Conservation (phyloP, 2,888 invertebrate species). For the Aproaerema taeniolella region DNA sequence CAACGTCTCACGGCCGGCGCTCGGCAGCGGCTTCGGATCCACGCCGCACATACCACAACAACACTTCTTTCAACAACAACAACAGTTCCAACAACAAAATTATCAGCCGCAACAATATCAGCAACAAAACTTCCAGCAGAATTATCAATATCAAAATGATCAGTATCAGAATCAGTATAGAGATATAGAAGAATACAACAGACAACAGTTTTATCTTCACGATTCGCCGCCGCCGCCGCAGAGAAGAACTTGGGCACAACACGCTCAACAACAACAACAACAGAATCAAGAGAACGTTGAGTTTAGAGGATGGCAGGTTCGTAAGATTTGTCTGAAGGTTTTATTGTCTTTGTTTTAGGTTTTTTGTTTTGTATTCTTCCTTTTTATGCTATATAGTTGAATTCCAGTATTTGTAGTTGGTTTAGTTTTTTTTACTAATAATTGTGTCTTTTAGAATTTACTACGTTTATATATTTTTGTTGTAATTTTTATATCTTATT, state of each 20-base stretch:
- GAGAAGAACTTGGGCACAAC: slow-evolving; percentile 83
- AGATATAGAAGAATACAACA: slow-evolving; percentile 43
- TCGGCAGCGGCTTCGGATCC: slow-evolving; percentile 59
- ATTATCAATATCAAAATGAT: slow-evolving; percentile 33
- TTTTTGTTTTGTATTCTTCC: not conserved
- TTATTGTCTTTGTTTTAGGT: too few relatives aligned
- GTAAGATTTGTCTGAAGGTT: too few relatives aligned
- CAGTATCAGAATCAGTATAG: slow-evolving; percentile 36
- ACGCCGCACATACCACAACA: slow-evolving; percentile 64
- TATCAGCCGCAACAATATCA: slow-evolving; percentile 28
- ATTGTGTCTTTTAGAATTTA: too few relatives aligned
- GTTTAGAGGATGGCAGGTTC: slow-evolving; percentile 63
- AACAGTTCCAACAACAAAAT: slow-evolving; percentile 28
- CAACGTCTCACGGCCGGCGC: slow-evolving; percentile 59
- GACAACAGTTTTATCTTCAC: slow-evolving; percentile 86
- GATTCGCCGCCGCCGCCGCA: slow-evolving; percentile 78
- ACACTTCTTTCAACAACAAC: slow-evolving; percentile 30
- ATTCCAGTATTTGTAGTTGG: too few relatives aligned
- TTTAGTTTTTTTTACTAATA: too few relatives aligned
- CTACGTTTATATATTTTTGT: too few relatives aligned
- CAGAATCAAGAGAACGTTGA: slow-evolving; percentile 71
- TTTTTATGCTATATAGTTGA: too few relatives aligned
- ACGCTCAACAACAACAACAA: slow-evolving; percentile 57
- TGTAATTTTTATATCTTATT: too few relatives aligned
- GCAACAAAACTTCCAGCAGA: slow-evolving; percentile 40